These are phyloP conservation scores for Galago senegalensis DNA, from an alignment of 2,797 vertebrate species.

Conservation along the genomic window DNA sequence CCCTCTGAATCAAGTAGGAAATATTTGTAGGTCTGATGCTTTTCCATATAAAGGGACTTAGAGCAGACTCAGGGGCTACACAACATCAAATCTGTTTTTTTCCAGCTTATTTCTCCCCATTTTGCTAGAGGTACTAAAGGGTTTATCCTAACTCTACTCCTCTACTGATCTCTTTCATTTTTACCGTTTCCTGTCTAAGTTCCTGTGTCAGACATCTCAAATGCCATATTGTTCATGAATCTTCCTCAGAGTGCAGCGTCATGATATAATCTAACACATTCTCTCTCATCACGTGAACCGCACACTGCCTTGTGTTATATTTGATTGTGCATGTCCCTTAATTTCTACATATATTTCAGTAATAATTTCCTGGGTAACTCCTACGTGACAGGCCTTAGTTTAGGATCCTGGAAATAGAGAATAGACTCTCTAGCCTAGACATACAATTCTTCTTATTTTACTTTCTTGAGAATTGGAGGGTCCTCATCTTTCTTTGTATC, in stretches of 20 bases:
- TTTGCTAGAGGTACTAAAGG: not conserved
- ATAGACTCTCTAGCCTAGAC: not conserved
- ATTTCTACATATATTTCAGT: not conserved
- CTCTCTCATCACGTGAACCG: not conserved
- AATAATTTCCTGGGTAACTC: not conserved
- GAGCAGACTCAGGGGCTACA: not conserved
- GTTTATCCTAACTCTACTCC: not conserved
- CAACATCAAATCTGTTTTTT: not conserved
- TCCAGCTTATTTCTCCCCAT: not conserved
- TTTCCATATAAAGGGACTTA: slow-evolving; percentile 2
- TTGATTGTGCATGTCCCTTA: not conserved
- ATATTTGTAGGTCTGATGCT: not conserved
- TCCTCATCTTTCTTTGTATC: not conserved
- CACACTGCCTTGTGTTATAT: not conserved
- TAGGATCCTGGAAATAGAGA: not conserved
- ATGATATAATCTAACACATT: not conserved
- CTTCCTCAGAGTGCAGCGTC: not conserved
- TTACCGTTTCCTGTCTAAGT: not conserved
- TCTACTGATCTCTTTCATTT: not conserved
- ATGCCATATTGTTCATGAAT: not conserved
- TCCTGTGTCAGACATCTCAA: slow-evolving; percentile 6
- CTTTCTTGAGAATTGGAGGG: not conserved
- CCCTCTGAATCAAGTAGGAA: not conserved
- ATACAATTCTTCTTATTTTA: not conserved
- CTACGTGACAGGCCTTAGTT: not conserved